A percentile compares a stretch with the other conserved stretches of the same genome.
Conservation (phyloP, 2,888 invertebrate genomes). For the Tiphia femorata region DNA sequence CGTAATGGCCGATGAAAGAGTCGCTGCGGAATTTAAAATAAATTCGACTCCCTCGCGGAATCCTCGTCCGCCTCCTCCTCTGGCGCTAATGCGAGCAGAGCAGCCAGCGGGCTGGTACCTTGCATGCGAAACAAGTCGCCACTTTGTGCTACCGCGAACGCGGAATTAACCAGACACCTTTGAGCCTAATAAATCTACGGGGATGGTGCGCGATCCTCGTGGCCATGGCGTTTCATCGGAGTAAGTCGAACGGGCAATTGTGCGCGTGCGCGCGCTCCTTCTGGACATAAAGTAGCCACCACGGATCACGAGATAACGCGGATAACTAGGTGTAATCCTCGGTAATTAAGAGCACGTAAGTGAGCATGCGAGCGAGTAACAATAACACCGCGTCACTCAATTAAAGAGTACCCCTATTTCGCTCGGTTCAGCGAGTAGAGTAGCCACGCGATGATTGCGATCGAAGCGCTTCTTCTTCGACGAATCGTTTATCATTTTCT, state of each 20-base stretch:
- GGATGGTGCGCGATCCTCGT: no score
- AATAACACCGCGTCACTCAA: no score
- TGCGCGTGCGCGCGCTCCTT: not conserved
- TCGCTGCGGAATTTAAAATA: constrained; percentile 1
- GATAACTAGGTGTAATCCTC: constrained; percentile 1
- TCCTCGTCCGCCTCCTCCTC: no score
- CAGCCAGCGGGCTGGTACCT: not conserved
- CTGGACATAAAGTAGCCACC: not conserved
- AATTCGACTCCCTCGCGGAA: no score
- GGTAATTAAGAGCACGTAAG: not conserved
- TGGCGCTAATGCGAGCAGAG: not conserved
- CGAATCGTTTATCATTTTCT: no score
- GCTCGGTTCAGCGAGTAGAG: no score
- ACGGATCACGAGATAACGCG: not conserved
- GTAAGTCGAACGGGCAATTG: no score
- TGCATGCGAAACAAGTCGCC: not conserved
- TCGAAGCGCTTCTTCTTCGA: no score
- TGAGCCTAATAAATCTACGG: not conserved
- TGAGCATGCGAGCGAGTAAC: not conserved
- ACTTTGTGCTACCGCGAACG: constrained; percentile 1
- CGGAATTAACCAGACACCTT: not conserved
- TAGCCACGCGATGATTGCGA: no score
- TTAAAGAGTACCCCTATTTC: no score
- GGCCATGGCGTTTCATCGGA: not conserved
- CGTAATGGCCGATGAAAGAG: not conserved